Evolutionary conservation across 1,140 invertebrate genomes (phyloP).

Genomic region (Ylistrum balloti): DNA sequence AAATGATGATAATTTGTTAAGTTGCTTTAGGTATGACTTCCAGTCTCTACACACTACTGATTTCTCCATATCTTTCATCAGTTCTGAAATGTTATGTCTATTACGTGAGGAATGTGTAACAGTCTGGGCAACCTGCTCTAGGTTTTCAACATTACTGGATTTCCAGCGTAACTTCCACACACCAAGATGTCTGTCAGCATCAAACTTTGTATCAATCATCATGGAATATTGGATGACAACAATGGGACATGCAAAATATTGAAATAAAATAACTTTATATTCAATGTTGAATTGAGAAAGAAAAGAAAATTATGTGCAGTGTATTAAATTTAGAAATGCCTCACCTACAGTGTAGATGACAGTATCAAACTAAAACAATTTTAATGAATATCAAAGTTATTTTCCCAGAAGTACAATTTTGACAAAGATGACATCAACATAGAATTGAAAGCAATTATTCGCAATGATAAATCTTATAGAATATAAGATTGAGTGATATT

Average conservation of each 20-base stretch:
- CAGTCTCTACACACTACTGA: slow-evolving; percentile 60
- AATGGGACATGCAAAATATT: slow-evolving; percentile 56
- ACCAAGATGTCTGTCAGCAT: slow-evolving; percentile 71
- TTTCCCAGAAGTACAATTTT: no score
- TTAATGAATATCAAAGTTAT: no score
- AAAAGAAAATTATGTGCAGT: no score
- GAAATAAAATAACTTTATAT: no score
- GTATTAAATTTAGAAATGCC: no score
- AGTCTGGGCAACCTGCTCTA: slow-evolving; percentile 57
- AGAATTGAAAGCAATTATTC: no score
- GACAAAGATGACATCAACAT: no score
- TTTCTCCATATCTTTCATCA: slow-evolving; percentile 59
- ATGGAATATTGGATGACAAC: slow-evolving; percentile 59
- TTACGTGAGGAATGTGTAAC: slow-evolving; percentile 54
- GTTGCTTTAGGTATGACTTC: slow-evolving; percentile 57
- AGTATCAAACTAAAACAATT: no score
- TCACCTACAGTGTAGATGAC: no score
- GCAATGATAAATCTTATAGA: no score
- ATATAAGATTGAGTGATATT: no score
- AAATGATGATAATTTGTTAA: slow-evolving; percentile 63
- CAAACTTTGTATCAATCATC: slow-evolving; percentile 73
- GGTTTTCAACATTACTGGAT: slow-evolving; percentile 49
- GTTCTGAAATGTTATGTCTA: slow-evolving; percentile 63
- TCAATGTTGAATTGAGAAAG: no score
- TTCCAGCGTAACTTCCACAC: slow-evolving; percentile 65